Evolutionary conservation across 2,113 vertebrate species (phyloP), one percentile per base, ranked within the genome.

Genomic region (Conger conger): DNA sequence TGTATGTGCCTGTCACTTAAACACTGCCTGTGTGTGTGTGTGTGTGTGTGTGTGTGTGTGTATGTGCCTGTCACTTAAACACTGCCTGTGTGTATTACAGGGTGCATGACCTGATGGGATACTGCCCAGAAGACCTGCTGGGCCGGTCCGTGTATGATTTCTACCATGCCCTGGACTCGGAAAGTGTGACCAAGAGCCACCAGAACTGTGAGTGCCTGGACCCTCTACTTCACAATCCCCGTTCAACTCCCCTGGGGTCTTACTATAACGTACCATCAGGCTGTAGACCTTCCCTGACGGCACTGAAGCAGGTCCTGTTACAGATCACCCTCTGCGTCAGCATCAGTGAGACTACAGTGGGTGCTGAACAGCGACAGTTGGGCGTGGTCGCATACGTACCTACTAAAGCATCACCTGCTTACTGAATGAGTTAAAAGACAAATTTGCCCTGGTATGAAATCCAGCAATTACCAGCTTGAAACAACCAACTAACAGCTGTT

Each of bases 131-230:
- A 76, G 97, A 99, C 87, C 94, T 99, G 82, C 92, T 99, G 57
- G 98, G 97, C 18, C 98, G 97, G n/a, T 99, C 98, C 0, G 95
- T 96, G 0, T 99, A 99, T 0, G 98, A 98, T 86, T 98, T 99
- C 88, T 99, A 99, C 92, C 97, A 99, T 76, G 97, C 98, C 0
- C 93, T 98, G 90, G 98, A 99, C 92, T 97, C 97, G 0, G 97
- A 99, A 89, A 96, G 88, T 37, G 96, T 99, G 96, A 98, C 96
- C 89, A 99, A 96, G 94, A 98, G 96, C 91, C 98, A 99, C 88
- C 97, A 99, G 88, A 99, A 99, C 92, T 82, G 98, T 99, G 94
- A 96, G 98, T 91, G 8, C 36, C 18, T 36, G 68, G 35, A 1
- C 4, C 76, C 37, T 5, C 85, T 23, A 42, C 36, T 33, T 63